Percentiles rank a stretch among this genome's conserved stretches.
Evolutionary conservation across 2,888 invertebrate species (phyloP).

Genomic region (Julus scandinavius): DNA sequence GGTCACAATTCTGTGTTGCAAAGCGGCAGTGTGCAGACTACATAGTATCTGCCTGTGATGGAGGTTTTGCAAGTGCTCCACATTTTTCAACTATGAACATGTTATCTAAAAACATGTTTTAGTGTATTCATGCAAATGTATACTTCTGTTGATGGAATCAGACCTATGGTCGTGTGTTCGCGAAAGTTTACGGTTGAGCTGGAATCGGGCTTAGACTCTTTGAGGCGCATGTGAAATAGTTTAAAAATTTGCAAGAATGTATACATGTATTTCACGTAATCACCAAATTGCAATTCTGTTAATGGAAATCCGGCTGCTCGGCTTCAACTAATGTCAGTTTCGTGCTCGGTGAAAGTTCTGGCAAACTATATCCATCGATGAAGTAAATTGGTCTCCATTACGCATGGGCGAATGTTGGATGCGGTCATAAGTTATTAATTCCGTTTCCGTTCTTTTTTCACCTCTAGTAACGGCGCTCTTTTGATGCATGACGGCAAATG

Average conservation of each 20-base stretch:
- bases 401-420: background rate
- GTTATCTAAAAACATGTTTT: too few species aligned
- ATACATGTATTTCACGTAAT: background rate
- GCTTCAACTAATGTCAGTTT: background rate
- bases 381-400: background rate
- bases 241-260: too few species aligned
- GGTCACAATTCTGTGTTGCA: too few species aligned
- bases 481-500: background rate
- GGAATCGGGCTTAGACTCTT: background rate
- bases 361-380: background rate
- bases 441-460: slow-evolving; percentile 8
- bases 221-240: too few species aligned
- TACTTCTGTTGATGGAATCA: too few species aligned
- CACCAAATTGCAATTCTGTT: background rate
- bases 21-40: too few species aligned
- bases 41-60: too few species aligned
- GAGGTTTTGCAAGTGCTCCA: too few species aligned
- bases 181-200: background rate
- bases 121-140: too few species aligned
- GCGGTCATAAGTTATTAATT: slow-evolving; percentile 32
- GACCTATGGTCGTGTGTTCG: too few species aligned
- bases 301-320: background rate
- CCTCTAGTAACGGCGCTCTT: background rate
- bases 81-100: too few species aligned
- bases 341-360: background rate